Conservation (phyloP, 2,797 vertebrate species). For the Oreonectes daqikongensis region DNA sequence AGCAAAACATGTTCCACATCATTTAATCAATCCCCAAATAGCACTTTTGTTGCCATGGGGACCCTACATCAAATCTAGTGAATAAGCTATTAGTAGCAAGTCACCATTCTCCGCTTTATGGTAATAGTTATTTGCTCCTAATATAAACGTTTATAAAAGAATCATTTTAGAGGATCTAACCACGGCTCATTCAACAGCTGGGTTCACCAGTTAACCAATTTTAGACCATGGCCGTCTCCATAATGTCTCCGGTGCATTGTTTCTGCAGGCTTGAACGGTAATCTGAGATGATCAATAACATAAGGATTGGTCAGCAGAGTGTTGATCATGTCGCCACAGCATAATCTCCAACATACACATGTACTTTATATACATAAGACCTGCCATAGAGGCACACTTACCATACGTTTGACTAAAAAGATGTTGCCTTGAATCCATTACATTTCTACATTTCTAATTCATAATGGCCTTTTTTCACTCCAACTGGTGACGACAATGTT, state of each 20-base stretch:
- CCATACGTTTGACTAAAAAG: too few species aligned
- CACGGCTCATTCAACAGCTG: too few species aligned
- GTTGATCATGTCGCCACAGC: background rate
- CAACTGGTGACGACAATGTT: conserved; percentile 4
- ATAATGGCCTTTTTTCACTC: conserved; percentile 6
- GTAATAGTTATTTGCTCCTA: conserved; percentile 9
- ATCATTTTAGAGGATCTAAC: conserved; percentile 25
- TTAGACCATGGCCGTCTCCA: background rate
- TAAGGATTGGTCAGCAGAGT: conserved; percentile 8
- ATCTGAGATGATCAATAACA: conserved; percentile 12
- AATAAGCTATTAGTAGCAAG: background rate
- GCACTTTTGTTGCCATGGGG: conserved; percentile 18
- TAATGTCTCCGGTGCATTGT: background rate
- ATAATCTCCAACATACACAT: background rate
- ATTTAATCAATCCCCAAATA: background rate
- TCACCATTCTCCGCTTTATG: background rate
- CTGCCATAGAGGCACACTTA: too few species aligned
- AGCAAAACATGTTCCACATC: background rate
- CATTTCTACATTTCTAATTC: background rate
- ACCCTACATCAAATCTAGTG: conserved; percentile 12
- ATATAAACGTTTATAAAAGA: conserved; percentile 30
- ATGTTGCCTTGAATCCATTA: too few species aligned
- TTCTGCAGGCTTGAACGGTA: background rate
- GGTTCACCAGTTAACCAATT: too few species aligned
- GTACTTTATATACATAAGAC: too few species aligned